Base-by-base conservation (phyloP, 2,888 invertebrate genomes). In the Deilephila elpenor region DNA sequence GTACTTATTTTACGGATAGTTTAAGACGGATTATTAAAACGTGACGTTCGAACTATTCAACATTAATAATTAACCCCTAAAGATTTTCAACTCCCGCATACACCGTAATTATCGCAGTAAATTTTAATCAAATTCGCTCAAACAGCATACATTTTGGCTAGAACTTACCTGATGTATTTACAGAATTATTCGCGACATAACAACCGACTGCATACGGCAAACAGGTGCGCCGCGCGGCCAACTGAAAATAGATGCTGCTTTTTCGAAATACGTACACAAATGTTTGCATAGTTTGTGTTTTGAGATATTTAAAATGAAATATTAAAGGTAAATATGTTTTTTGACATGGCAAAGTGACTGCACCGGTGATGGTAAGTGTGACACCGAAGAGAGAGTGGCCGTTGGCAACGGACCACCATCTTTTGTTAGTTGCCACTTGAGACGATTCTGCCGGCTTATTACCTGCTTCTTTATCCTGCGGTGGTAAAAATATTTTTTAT, bases 151-250 rank as follows among this genome's bases (percentile, higher is more conserved):
- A 56, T 56, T 56, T 56, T 29, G 60, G 60, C 17, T 29, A 11
- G 29, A 3, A 29, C 14, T 17, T 25, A 29, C 25, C 25, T 60
- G 19, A 5, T 25, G 29, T 60, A 29, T 60, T 25, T 34, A 62
- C 32, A 34, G 34, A 67, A 67, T 44, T 20, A 44, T 67, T 67
- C n/a, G 20, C 32, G 11, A 62, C n/a, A 19, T 11, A 67, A 34
- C 32, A 34, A 67, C 44, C 14, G 44, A 8, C 64, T 64, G 64
- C 20, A 44, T 64, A 11, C 6, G 19, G 25, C 64, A 44, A 64
- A 44, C 64, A 67, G 64, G 64, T 67, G 64, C 44, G 32, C 19
- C 64, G 64, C 44, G 64, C 44, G 32, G 32, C 64, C 44, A 67
- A 67, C 44, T 67, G 64, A 67, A 67, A 67, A 67, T 67, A 20